Conservation (phyloP, 2,888 invertebrate genomes). For the Dryomyza anilis region DNA sequence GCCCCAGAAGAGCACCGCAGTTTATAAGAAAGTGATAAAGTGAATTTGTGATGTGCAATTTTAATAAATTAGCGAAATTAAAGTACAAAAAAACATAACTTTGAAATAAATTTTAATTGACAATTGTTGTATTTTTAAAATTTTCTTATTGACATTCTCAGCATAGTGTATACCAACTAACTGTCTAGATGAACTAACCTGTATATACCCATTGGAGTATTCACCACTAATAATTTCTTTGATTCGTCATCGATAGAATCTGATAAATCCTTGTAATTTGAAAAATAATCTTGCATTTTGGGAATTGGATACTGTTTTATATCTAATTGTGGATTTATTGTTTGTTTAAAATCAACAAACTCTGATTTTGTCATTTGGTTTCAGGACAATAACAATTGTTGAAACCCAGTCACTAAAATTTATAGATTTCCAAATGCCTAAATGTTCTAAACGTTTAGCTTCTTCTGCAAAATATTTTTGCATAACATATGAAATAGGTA, state of each 20-base stretch:
- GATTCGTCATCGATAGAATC: constrained; percentile 17
- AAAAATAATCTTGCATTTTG: background rate
- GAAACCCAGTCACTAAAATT: no score
- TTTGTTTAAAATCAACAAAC: background rate
- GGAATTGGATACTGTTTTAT: no score
- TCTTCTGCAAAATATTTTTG: no score
- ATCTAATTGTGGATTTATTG: background rate
- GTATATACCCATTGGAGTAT: constrained; percentile 24
- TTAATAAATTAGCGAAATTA: no score
- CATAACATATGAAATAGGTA: no score
- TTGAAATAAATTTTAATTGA: constrained; percentile 3
- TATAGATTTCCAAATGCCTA: background rate
- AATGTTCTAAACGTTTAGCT: background rate
- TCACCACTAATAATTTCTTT: constrained; percentile 11
- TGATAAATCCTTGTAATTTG: background rate
- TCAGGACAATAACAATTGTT: background rate
- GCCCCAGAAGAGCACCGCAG: no score
- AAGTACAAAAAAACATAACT: no score
- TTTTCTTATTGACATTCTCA: constrained; percentile 23
- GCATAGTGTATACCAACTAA: no score
- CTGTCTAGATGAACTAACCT: no score
- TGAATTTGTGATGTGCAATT: no score
- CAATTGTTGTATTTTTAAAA: constrained; percentile 29
- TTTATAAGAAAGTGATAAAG: no score
- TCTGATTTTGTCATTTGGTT: background rate